Evolutionary conservation across 2,113 vertebrate genomes (phyloP).

Genomic region (Rynchops niger): DNA sequence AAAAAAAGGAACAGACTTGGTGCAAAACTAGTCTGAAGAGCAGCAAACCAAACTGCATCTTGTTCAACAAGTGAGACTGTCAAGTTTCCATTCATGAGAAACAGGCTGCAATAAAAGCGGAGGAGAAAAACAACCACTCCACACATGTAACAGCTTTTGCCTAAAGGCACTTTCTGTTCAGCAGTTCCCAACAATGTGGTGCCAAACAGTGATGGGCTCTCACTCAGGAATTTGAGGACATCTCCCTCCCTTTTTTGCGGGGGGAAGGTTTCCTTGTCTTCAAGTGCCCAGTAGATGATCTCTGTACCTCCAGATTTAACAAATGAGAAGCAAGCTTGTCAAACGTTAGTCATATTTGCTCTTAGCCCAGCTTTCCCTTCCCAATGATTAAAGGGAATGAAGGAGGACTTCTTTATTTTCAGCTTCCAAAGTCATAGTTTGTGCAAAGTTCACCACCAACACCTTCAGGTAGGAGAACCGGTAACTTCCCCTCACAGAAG

Average conservation of each 20-base stretch:
- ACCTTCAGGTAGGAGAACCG: background rate
- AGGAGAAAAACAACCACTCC: background rate
- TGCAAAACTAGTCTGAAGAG: background rate
- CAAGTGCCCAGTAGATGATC: background rate
- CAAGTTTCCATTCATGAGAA: background rate
- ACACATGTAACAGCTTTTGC: background rate
- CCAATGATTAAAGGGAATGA: background rate
- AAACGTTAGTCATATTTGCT: background rate
- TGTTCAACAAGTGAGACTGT: background rate
- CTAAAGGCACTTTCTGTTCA: background rate
- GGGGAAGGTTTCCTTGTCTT: background rate
- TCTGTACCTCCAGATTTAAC: background rate
- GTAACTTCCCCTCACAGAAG: background rate
- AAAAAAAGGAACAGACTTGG: background rate
- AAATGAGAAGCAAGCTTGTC: background rate
- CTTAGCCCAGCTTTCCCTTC: background rate
- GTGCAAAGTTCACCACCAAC: background rate
- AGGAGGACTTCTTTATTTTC: background rate
- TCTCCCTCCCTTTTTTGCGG: background rate
- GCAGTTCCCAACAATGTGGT: background rate
- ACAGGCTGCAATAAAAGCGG: background rate
- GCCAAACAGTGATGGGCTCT: background rate
- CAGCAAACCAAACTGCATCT: background rate
- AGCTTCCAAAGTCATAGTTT: background rate
- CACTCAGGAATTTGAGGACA: background rate